Evolutionary conservation across 2,888 invertebrate genomes (phyloP).

Genomic region (Belgica antarctica): DNA sequence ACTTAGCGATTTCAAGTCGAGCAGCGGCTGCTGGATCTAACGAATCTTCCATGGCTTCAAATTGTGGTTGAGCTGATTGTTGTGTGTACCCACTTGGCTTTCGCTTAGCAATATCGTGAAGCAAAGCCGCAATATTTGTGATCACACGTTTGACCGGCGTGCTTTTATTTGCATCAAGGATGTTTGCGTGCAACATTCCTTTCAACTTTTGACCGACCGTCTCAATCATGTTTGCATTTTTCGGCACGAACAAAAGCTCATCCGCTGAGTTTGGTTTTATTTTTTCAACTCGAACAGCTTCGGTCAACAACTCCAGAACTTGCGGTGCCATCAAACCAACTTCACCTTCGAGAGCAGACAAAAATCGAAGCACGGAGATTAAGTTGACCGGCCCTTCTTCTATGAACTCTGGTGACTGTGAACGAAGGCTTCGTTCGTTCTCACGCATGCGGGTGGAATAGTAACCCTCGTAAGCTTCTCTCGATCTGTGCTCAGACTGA

Average conservation of each 20-base stretch:
- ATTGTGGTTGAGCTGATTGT: slow-evolving; percentile 26
- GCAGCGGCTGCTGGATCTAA: slow-evolving; percentile 66
- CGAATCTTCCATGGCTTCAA: no score
- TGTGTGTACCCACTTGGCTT: slow-evolving; percentile 45
- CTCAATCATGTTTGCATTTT: slow-evolving; percentile 73
- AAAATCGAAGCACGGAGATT: slow-evolving; percentile 67
- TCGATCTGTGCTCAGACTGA: background rate
- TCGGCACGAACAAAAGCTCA: slow-evolving; percentile 68
- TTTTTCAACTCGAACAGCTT: slow-evolving; percentile 76
- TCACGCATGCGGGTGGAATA: slow-evolving; percentile 43
- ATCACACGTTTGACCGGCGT: slow-evolving; percentile 72
- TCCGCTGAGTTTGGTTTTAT: slow-evolving; percentile 70
- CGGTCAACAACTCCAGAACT: slow-evolving; percentile 71
- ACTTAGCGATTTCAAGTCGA: slow-evolving; percentile 74
- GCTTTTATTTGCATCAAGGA: slow-evolving; percentile 61
- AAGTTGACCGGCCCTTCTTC: slow-evolving; percentile 59
- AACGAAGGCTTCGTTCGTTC: background rate
- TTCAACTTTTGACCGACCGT: slow-evolving; percentile 83
- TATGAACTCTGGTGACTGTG: slow-evolving; percentile 47
- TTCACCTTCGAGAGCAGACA: slow-evolving; percentile 79
- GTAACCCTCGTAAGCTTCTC: background rate
- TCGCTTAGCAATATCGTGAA: no score
- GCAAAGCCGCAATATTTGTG: slow-evolving; percentile 70
- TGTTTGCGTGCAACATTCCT: slow-evolving; percentile 71
- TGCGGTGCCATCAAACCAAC: slow-evolving; percentile 79